Percentiles rank a stretch among this genome's conserved stretches.
These are phyloP conservation scores for Hydropotes inermis DNA, from an alignment of 2,113 vertebrate species.

Conservation along the genomic window DNA sequence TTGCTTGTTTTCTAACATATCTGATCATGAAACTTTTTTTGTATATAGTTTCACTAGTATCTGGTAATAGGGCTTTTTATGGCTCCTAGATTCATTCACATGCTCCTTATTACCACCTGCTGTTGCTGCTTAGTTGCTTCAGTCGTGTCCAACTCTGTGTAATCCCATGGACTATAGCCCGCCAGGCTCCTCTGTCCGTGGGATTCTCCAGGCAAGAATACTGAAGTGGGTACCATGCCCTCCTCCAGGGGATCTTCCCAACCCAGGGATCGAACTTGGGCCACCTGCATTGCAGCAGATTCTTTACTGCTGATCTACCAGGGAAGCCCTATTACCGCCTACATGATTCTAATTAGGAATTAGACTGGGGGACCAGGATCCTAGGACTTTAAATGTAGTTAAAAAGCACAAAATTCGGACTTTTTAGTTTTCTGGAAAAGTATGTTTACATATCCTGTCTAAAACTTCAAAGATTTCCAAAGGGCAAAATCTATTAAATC, in stretches of 20 bases:
- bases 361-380: background rate
- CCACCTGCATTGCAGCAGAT: background rate
- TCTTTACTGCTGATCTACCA: background rate
- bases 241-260: background rate
- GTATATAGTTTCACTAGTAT: background rate
- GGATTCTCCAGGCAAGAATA: background rate
- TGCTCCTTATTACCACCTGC: background rate
- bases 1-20: background rate
- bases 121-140: background rate
- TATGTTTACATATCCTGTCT: background rate
- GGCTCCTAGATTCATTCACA: background rate
- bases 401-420: background rate
- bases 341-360: background rate
- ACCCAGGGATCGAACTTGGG: background rate
- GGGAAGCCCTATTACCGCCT: background rate
- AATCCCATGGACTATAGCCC: background rate
- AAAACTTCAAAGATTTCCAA: background rate
- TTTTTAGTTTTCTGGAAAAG: background rate
- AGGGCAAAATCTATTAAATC: conserved; percentile 17
- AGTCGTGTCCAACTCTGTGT: background rate
- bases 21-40: background rate
- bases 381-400: background rate
- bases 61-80: background rate
- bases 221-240: background rate
- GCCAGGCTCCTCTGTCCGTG: background rate